A percentile compares a stretch with the other conserved stretches of the same genome.
These are phyloP conservation scores for Fragum fragum DNA, from an alignment of 2,888 invertebrate genomes.

Conservation along the genomic window DNA sequence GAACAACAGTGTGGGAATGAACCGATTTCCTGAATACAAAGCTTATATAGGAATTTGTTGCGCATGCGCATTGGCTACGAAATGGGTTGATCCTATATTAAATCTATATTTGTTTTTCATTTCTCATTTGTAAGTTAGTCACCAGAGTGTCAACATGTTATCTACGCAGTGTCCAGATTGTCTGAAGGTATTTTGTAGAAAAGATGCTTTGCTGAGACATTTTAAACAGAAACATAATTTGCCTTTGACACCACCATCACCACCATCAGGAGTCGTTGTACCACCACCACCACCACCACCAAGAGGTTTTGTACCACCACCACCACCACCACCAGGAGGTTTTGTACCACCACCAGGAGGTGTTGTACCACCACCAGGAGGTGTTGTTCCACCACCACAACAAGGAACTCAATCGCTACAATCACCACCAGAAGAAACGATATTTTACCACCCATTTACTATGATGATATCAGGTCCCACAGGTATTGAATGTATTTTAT, in stretches of 20 bases:
- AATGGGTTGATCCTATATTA: not conserved
- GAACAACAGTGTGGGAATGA: too few relatives aligned
- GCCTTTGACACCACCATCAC: conserved; percentile 3
- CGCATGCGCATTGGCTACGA: too few relatives aligned
- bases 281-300: conserved; percentile 9
- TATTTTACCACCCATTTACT: too few relatives aligned
- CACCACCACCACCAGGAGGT: not conserved
- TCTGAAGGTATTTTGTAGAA: not conserved
- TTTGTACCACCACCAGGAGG: conserved; percentile 1
- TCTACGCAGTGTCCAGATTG: conserved; percentile 16
- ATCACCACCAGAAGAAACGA: too few relatives aligned
- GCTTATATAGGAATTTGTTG: too few relatives aligned
- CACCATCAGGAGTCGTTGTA: not conserved
- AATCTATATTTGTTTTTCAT: not conserved
- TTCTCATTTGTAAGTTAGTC: conserved; percentile 8
- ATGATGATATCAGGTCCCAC: too few relatives aligned
- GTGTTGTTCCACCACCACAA: too few relatives aligned
- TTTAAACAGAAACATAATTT: conserved; percentile 17
- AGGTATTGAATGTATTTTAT: too few relatives aligned
- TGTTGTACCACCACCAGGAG: too few relatives aligned
- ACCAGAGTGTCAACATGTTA: conserved; percentile 10
- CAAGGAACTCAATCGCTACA: not conserved
- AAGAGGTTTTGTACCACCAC: conserved; percentile 62
- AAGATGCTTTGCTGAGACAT: conserved; percentile 20
- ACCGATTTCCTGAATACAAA: too few relatives aligned